Evolutionary conservation across 2,113 vertebrate species (phyloP), one percentile per base, ranked within the genome.

Genomic region (Poicephalus gulielmi): DNA sequence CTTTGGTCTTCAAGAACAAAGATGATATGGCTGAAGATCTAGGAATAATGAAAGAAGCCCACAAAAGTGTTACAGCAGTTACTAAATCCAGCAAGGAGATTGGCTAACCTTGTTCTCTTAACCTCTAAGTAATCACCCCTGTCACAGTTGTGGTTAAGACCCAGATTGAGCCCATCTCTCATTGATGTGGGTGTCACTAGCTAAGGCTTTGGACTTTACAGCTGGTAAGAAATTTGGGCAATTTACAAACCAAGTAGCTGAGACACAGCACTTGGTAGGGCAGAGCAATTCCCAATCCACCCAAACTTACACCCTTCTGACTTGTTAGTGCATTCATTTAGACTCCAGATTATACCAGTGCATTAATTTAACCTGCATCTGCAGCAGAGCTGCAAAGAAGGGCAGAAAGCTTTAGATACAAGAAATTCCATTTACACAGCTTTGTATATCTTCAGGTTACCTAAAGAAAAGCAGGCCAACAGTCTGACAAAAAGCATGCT

Each of bases 391-490:
- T 1, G 1, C 3, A 14, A 13, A 2, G 0, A 24, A 52, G 10
- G 20, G 17, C 0, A 0, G 50, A 59, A 69, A 70, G n/a, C 12
- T 47, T 77, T n/a, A 59, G 31, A 20, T 24, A 7, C 1, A n/a
- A 86, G 16, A 41, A 92, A 82, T 89, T 90, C 66, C 33, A 88
- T 28, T 57, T 22, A 44, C 33, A 50, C 14, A 44, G 59, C 44
- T 71, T 62, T 2, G 0, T 4, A 2, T 1, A 4, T 23, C 50
- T 92, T 55, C 80, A 77, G 79, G 44, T 70, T n/a, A 60, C 44
- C 83, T 55, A 46, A 74, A 81, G 83, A 57, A 86, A 92, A 78
- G 60, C 64, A 90, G 55, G 35, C 41, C 55, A 76, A 52, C 64
- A 86, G 11, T 41, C 2, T 93, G 85, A 92, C 47, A 68, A 55